Percentiles rank a stretch among this genome's conserved stretches.
Conservation (phyloP, 2,113 vertebrate genomes). For the Pomatorhinus ruficollis region DNA sequence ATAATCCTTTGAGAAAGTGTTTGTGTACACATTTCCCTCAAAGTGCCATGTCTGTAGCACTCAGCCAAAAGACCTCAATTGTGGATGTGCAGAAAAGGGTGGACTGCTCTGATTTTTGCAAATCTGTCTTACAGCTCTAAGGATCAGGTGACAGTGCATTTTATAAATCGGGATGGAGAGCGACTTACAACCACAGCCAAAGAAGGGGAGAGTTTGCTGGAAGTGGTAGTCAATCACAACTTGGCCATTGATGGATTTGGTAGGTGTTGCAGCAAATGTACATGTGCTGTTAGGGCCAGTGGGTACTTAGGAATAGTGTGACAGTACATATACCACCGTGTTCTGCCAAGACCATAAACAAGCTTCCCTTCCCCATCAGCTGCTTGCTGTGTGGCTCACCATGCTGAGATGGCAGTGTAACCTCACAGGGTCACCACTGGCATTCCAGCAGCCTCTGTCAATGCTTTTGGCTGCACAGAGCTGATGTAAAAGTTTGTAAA, state of each 20-base stretch:
- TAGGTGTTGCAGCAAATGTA: slow-evolving; percentile 31
- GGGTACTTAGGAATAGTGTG: not conserved
- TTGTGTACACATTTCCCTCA: not conserved
- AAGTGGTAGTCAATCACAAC: slow-evolving; percentile 77
- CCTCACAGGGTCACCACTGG: not conserved
- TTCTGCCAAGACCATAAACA: not conserved
- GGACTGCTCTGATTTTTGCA: not conserved
- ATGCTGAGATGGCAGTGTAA: not conserved
- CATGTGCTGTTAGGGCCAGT: not conserved
- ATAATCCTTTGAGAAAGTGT: not conserved
- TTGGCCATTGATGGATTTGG: slow-evolving; percentile 78
- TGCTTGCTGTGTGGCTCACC: not conserved
- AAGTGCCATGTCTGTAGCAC: not conserved
- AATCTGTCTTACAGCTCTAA: slow-evolving; percentile 33
- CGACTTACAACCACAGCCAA: slow-evolving; percentile 62
- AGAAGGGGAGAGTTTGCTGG: slow-evolving; percentile 76
- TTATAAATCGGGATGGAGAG: slow-evolving; percentile 76
- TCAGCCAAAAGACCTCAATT: not conserved
- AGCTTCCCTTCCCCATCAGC: not conserved
- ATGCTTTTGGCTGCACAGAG: not conserved
- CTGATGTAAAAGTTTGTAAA: not conserved
- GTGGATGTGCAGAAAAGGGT: not conserved
- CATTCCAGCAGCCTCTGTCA: not conserved
- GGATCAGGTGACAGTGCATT: slow-evolving; percentile 67
- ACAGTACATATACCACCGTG: rapidly evolving